phyloP scores from a whole-genome alignment of 2,888 invertebrate species.

The Ephialtes manifestator region DNA sequence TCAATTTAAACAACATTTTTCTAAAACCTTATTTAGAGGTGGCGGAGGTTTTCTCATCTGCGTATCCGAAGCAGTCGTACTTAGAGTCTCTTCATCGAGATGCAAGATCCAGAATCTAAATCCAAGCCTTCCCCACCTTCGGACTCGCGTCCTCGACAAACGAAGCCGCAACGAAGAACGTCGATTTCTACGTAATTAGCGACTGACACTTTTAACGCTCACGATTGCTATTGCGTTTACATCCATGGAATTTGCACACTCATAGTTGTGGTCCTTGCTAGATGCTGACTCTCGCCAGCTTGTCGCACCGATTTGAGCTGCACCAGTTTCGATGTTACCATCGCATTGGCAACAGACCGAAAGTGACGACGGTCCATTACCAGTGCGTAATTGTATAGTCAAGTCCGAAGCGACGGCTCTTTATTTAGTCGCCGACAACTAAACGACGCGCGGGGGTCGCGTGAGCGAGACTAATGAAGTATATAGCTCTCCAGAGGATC shows the following conservation, averaged over 20 bases:
- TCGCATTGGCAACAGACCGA: slow-evolving; percentile 4
- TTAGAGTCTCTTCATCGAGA: too few species aligned
- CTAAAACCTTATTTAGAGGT: too few species aligned
- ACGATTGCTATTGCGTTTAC: background rate
- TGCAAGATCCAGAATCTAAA: background rate
- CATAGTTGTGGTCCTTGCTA: background rate
- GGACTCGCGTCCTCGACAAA: slow-evolving; percentile 51
- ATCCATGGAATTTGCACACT: slow-evolving; percentile 31
- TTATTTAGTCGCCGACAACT: slow-evolving; percentile 30
- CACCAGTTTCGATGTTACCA: slow-evolving; percentile 3
- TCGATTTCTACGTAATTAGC: slow-evolving; percentile 34
- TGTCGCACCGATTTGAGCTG: slow-evolving; percentile 22
- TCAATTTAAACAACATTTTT: too few species aligned
- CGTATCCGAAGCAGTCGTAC: too few species aligned
- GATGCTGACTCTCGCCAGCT: background rate
- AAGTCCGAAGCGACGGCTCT: slow-evolving; percentile 8
- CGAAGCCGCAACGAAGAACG: slow-evolving; percentile 42
- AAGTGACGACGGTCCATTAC: background rate
- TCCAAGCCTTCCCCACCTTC: slow-evolving; percentile 19
- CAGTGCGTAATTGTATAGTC: slow-evolving; percentile 5
- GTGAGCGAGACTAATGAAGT: slow-evolving; percentile 25
- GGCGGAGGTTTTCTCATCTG: too few species aligned
- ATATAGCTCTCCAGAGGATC: slow-evolving; percentile 14
- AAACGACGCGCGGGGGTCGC: background rate
- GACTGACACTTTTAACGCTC: slow-evolving; percentile 19